These are phyloP conservation scores for Apantesis nais DNA, from an alignment of 2,888 invertebrate species.

Conservation along the genomic window DNA sequence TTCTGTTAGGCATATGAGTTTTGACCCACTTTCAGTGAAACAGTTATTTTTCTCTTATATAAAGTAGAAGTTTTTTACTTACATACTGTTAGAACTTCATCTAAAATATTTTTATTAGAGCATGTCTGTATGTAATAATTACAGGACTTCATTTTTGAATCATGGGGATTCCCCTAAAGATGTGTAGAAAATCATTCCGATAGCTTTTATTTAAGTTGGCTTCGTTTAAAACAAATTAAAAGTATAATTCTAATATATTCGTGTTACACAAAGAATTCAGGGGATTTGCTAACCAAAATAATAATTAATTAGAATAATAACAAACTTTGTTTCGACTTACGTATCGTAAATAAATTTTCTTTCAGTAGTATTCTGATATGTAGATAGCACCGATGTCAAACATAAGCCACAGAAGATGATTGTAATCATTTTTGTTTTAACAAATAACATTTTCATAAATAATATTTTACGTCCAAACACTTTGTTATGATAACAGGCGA, in stretches of 20 bases:
- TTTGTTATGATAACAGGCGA: neutral
- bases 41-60: neutral
- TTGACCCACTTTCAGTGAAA: neutral
- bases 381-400: constrained; percentile 32
- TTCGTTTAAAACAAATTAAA: neutral
- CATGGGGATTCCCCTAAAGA: neutral
- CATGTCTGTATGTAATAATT: neutral
- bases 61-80: neutral
- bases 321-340: constrained; percentile 54
- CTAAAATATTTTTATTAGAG: neutral
- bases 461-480: neutral
- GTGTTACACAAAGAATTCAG: neutral
- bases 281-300: neutral
- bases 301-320: neutral
- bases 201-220: neutral
- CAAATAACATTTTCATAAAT: neutral
- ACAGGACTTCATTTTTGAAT: neutral
- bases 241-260: neutral
- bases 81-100: neutral
- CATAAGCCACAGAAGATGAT: constrained; percentile 35
- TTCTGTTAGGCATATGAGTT: too few species aligned
- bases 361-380: constrained; percentile 32
- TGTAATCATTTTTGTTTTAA: constrained; percentile 36
- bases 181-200: neutral
- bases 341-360: constrained; percentile 66